Conservation (phyloP, 2,797 vertebrate genomes). For the Tapera naevia region DNA sequence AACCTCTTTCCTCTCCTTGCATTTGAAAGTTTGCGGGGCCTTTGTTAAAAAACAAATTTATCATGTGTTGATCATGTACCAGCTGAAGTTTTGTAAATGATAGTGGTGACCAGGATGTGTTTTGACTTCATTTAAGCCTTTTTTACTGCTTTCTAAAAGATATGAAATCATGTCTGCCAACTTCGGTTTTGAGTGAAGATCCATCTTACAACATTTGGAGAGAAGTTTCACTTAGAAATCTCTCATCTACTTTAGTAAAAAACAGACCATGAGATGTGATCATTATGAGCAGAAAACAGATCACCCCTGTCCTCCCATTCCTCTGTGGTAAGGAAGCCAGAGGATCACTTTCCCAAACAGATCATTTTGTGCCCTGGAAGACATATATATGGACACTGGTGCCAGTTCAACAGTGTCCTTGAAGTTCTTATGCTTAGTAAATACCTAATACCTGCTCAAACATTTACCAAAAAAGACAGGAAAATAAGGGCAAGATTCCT, state of each 20-base stretch:
- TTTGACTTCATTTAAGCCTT: not conserved
- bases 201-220: not conserved
- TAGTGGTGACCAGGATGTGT: rapidly evolving
- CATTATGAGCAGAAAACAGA: not conserved
- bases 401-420: not conserved
- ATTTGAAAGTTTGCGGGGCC: not conserved
- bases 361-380: not conserved
- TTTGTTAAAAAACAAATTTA: not conserved
- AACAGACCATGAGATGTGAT: rapidly evolving
- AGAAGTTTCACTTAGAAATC: not conserved
- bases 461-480: not conserved
- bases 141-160: not conserved
- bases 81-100: not conserved
- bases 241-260: not conserved
- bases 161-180: not conserved
- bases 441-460: not conserved
- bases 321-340: not conserved
- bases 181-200: not conserved
- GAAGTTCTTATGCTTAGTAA: not conserved
- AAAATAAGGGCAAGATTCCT: not conserved
- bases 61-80: not conserved
- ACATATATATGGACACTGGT: not conserved
- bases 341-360: not conserved
- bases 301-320: not conserved
- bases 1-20: not conserved